A percentile compares a stretch with the other conserved stretches of the same genome.
These are phyloP conservation scores for Aphrophora alni DNA, from an alignment of 2,888 invertebrate species.

Conservation along the genomic window DNA sequence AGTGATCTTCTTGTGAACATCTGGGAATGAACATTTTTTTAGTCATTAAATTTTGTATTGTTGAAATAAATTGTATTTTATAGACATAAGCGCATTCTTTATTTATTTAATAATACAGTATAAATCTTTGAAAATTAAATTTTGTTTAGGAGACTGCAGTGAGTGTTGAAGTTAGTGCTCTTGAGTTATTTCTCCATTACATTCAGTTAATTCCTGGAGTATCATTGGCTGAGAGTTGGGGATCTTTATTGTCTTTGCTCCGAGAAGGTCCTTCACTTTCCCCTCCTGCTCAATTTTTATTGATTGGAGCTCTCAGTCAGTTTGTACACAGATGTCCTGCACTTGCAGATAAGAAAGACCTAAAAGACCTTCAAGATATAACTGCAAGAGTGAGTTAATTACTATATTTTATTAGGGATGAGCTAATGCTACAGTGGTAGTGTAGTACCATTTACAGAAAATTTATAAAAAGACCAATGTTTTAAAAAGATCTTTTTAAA, in stretches of 20 bases:
- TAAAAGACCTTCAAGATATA: conserved; percentile 79
- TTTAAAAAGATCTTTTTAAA: too few relatives aligned
- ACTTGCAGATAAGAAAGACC: conserved; percentile 79
- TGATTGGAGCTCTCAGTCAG: conserved; percentile 80
- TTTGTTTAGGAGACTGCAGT: conserved; percentile 59
- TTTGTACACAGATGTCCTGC: conserved; percentile 79
- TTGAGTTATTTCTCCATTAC: conserved; percentile 77
- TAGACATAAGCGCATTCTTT: too few relatives aligned
- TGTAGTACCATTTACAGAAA: too few relatives aligned
- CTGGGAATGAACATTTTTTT: too few relatives aligned
- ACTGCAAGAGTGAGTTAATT: conserved; percentile 64
- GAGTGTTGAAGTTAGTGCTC: conserved; percentile 77
- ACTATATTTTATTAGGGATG: neutral
- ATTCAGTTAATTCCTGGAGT: conserved; percentile 64
- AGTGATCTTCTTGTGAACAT: too few relatives aligned
- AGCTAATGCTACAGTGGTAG: too few relatives aligned
- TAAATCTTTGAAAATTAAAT: neutral
- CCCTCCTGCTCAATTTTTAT: conserved; percentile 79
- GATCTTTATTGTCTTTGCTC: conserved; percentile 74
- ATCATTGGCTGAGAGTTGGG: conserved; percentile 80
- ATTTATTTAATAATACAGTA: too few relatives aligned
- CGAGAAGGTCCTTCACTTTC: conserved; percentile 74
- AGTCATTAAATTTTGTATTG: too few relatives aligned
- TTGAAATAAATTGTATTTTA: too few relatives aligned
- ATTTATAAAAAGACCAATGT: too few relatives aligned